Evolutionary conservation across 2,113 vertebrate genomes (phyloP).

Genomic region (Heterotis niloticus): DNA sequence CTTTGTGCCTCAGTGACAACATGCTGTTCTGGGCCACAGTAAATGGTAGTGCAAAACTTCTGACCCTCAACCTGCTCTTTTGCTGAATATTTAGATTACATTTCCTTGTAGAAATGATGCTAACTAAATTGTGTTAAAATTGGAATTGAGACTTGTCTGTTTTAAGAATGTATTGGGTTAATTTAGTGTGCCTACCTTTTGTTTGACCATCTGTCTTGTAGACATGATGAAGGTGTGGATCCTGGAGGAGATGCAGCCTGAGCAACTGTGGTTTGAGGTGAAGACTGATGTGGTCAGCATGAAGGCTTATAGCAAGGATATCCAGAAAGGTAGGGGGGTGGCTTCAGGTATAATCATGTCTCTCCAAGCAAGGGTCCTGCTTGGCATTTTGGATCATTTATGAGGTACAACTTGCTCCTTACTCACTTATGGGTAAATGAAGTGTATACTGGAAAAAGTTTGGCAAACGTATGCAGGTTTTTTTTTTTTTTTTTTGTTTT

Average conservation of each 20-base stretch:
- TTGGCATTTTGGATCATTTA: too few species aligned
- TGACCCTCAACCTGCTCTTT: background rate
- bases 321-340: conserved; percentile 68
- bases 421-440: too few species aligned
- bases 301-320: conserved; percentile 69
- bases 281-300: conserved; percentile 66
- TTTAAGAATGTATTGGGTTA: too few species aligned
- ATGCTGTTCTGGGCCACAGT: conserved; percentile 76
- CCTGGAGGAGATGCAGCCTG: conserved; percentile 54
- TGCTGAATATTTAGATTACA: background rate
- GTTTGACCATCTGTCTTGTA: conserved; percentile 38
- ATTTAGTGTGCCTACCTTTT: too few species aligned
- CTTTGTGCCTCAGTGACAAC: conserved; percentile 63
- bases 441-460: too few species aligned
- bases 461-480: too few species aligned
- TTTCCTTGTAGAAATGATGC: background rate
- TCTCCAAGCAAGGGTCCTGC: background rate
- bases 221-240: conserved; percentile 76
- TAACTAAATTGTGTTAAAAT: too few species aligned
- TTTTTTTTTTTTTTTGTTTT: too few species aligned
- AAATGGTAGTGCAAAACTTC: conserved; percentile 49
- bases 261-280: conserved; percentile 75
- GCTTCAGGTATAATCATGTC: background rate
- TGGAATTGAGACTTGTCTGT: too few species aligned
- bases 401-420: too few species aligned